phyloP scores from a whole-genome alignment of 2,113 vertebrate genomes.

The Myotis davidii region DNA sequence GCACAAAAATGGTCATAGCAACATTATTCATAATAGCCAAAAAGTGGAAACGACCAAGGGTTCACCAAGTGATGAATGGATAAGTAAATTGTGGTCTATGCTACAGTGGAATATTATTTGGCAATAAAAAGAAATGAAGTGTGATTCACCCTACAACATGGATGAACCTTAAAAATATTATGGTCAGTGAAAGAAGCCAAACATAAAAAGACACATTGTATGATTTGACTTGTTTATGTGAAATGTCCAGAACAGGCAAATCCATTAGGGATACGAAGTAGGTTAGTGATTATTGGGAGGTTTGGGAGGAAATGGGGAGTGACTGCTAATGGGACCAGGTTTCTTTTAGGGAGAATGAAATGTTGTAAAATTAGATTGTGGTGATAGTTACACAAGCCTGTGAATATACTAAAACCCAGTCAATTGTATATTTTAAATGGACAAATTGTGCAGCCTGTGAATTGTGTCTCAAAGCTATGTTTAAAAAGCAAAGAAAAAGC shows the following conservation, averaged over 20 bases:
- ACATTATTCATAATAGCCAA: not conserved
- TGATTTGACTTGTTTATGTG: not conserved
- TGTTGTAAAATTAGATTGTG: not conserved
- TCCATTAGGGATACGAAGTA: not conserved
- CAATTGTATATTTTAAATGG: not conserved
- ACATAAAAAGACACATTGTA: not conserved
- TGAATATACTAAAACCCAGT: constrained; percentile 12
- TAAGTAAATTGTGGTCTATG: not conserved
- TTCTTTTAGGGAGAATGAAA: constrained; percentile 26
- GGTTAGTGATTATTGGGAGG: not conserved
- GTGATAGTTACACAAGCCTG: not conserved
- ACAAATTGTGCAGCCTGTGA: not conserved
- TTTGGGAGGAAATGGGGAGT: not conserved
- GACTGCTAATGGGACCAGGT: not conserved
- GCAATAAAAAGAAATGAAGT: constrained; percentile 28
- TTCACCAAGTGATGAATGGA: not conserved
- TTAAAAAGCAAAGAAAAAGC: not conserved
- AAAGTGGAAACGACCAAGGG: not conserved
- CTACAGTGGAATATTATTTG: constrained; percentile 9
- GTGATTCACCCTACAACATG: not conserved
- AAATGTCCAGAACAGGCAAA: constrained; percentile 34
- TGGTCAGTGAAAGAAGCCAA: not conserved
- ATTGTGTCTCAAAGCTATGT: constrained; percentile 23
- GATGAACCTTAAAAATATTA: not conserved
- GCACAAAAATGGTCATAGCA: not conserved